A percentile compares a stretch with the other conserved stretches of the same genome.
These are phyloP conservation scores for Dinocampus coccinellae DNA, from an alignment of 2,888 invertebrate species.

Conservation along the genomic window DNA sequence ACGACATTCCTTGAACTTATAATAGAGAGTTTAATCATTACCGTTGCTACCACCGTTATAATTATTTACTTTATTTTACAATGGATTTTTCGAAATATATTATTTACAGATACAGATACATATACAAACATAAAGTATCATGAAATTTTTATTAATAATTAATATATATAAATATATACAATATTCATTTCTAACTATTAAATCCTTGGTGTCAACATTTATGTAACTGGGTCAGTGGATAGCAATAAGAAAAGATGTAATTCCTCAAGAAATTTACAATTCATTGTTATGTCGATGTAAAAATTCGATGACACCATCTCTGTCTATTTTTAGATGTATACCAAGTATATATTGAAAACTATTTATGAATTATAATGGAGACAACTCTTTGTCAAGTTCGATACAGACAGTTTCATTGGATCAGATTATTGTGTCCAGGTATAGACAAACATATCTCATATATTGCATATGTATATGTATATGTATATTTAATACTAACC, in stretches of 20 bases:
- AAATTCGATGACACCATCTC: conserved; percentile 63
- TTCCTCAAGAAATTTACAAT: conserved; percentile 68
- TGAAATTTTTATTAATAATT: too few relatives aligned
- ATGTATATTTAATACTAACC: not conserved
- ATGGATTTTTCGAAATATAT: conserved; percentile 43
- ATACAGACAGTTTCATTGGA: conserved; percentile 68
- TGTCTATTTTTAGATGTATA: conserved; percentile 67
- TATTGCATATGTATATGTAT: not conserved
- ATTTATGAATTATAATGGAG: conserved; percentile 66
- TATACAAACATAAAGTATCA: not conserved
- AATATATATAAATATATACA: not conserved
- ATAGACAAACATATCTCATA: conserved; percentile 1
- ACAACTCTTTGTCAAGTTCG: conserved; percentile 63
- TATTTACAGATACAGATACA: conserved; percentile 51
- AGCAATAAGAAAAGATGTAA: conserved; percentile 70
- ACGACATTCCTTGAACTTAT: conserved; percentile 40
- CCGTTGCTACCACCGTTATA: conserved; percentile 44
- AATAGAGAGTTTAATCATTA: conserved; percentile 39
- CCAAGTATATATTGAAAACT: conserved; percentile 56
- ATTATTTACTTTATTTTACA: conserved; percentile 49
- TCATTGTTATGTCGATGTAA: conserved; percentile 59
- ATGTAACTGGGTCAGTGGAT: conserved; percentile 72
- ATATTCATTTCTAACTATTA: conserved; percentile 52
- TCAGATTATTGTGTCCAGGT: conserved; percentile 72
- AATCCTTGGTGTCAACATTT: conserved; percentile 70